phyloP scores from a whole-genome alignment of 2,113 vertebrate species.

The Hippocampus mohnikei region DNA sequence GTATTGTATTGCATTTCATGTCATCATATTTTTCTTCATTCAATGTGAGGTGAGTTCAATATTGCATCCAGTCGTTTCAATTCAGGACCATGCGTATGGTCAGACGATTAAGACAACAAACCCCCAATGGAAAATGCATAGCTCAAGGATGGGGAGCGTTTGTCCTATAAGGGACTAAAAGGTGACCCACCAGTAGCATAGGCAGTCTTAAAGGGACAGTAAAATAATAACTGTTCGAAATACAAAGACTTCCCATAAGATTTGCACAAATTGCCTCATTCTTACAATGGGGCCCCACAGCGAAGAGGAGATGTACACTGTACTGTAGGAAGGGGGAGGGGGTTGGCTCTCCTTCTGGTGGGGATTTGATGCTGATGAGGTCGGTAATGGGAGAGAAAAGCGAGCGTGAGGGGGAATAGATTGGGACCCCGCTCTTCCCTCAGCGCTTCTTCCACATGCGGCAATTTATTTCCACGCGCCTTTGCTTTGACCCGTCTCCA shows the following conservation, averaged over 20 bases:
- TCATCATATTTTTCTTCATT: background rate
- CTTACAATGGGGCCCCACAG: constrained; percentile 28
- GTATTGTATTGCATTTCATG: too few relatives aligned
- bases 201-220: constrained; percentile 1
- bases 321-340: constrained; percentile 52
- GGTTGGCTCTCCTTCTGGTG: constrained; percentile 45
- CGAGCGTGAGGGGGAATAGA: constrained; percentile 64
- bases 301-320: constrained; percentile 32
- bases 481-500: constrained; percentile 68
- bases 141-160: background rate
- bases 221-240: background rate
- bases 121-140: constrained; percentile 6
- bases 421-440: constrained; percentile 50
- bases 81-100: background rate
- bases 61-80: background rate
- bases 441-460: constrained; percentile 42
- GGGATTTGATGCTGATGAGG: constrained; percentile 70
- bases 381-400: constrained; percentile 67
- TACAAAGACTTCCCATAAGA: constrained; percentile 16
- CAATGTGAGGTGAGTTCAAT: background rate
- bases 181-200: background rate
- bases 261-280: constrained; percentile 50
- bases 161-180: background rate
- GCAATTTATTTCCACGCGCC: constrained; percentile 60
- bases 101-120: constrained; percentile 14